Evolutionary conservation across 2,797 vertebrate genomes (phyloP).

Genomic region (Muscicapa striata): DNA sequence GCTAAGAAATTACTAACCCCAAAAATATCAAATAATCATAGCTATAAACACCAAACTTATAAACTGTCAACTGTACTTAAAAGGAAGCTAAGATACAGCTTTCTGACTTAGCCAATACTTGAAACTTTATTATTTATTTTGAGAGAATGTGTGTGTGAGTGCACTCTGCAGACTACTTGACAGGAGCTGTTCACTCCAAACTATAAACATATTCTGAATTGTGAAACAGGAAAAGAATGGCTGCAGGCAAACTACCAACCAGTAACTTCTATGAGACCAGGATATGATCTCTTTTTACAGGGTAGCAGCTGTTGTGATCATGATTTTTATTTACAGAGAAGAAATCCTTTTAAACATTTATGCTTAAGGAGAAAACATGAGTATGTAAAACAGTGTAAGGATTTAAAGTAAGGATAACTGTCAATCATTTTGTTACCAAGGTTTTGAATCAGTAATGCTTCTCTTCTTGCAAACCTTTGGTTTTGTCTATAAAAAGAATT

Average conservation of each 20-base stretch:
- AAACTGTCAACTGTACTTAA: background rate
- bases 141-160: background rate
- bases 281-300: background rate
- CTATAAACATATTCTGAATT: background rate
- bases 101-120: background rate
- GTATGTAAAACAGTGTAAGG: background rate
- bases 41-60: background rate
- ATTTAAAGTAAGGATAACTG: background rate
- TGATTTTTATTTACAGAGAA: slow-evolving; percentile 4
- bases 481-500: background rate
- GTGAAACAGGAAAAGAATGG: slow-evolving; percentile 16
- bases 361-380: background rate
- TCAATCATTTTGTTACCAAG: background rate
- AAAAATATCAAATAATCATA: background rate
- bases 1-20: background rate
- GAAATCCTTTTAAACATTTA: slow-evolving; percentile 3
- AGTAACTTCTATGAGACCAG: slow-evolving; percentile 32
- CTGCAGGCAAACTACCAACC: slow-evolving; percentile 31
- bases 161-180: background rate
- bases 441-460: background rate
- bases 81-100: background rate
- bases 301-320: slow-evolving; percentile 4
- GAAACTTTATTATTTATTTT: background rate
- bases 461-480: background rate
- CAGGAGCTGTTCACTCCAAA: background rate